Percentiles rank a stretch among this genome's conserved stretches.
phyloP scores from a whole-genome alignment of 2,888 invertebrate genomes.

The Aleiodes testaceus region DNA sequence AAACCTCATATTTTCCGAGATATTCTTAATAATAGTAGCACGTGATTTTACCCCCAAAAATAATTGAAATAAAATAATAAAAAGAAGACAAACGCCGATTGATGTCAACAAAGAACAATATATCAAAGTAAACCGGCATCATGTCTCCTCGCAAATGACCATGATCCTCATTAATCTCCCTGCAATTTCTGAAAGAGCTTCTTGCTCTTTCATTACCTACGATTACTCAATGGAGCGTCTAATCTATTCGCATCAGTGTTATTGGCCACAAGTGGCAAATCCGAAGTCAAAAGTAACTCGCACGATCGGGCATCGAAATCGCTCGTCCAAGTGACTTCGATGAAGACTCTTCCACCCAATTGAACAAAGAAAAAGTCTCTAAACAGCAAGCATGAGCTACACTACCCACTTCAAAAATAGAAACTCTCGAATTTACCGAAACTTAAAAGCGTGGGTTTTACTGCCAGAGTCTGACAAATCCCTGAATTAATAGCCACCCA shows the following conservation, averaged over 20 bases:
- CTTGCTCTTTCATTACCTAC: too few species aligned
- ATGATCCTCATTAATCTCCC: too few species aligned
- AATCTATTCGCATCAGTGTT: background rate
- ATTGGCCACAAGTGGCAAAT: background rate
- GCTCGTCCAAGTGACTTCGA: constrained; percentile 54
- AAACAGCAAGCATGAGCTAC: background rate
- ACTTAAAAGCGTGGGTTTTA: background rate
- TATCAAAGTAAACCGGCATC: too few species aligned
- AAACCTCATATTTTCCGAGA: too few species aligned
- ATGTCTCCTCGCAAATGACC: too few species aligned
- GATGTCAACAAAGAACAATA: too few species aligned
- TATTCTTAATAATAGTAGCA: too few species aligned
- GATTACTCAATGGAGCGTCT: too few species aligned
- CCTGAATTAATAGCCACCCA: constrained; percentile 6
- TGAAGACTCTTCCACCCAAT: constrained; percentile 31
- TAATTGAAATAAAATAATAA: too few species aligned
- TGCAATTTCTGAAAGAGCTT: too few species aligned
- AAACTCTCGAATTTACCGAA: constrained; percentile 7
- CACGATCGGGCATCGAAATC: constrained; percentile 66
- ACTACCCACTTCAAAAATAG: constrained; percentile 26
- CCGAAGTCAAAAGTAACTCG: constrained; percentile 42
- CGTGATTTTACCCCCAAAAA: background rate
- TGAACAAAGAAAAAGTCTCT: background rate
- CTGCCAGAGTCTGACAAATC: constrained; percentile 7
- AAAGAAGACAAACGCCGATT: too few species aligned